phyloP scores from a whole-genome alignment of 2,113 vertebrate species.

The Limnothrissa miodon region DNA sequence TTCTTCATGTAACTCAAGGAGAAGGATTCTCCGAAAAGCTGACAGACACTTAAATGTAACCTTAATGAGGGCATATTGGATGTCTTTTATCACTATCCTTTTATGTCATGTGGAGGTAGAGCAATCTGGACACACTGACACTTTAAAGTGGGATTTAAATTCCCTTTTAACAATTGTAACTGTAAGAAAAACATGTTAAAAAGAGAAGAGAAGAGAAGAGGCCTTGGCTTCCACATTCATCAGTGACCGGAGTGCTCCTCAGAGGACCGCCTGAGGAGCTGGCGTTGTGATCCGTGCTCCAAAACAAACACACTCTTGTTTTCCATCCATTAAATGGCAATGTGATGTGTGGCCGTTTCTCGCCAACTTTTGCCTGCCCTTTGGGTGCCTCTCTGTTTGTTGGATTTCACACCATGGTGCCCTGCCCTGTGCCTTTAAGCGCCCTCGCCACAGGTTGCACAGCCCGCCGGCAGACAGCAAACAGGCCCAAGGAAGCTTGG shows the following conservation, averaged over 20 bases:
- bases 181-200: neutral
- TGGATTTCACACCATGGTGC: neutral
- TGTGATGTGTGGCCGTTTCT: slow-evolving; percentile 11
- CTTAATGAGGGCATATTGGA: slow-evolving; percentile 45
- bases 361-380: neutral
- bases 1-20: slow-evolving; percentile 40
- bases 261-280: neutral
- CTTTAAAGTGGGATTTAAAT: slow-evolving; percentile 29
- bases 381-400: neutral
- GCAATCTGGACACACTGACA: slow-evolving; percentile 22
- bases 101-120: slow-evolving; percentile 21
- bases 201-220: neutral
- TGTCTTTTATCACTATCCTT: slow-evolving; percentile 33
- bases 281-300: neutral
- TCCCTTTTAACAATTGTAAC: slow-evolving; percentile 29
- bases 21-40: slow-evolving; percentile 39
- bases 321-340: slow-evolving; percentile 15
- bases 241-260: neutral
- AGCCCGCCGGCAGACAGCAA: neutral
- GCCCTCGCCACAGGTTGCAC: neutral
- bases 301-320: slow-evolving; percentile 33
- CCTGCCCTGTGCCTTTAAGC: neutral
- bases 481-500: neutral
- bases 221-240: neutral
- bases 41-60: slow-evolving; percentile 31